Base-by-base conservation (phyloP, 1,140 invertebrate genomes). In the Euglossa dilemma region DNA sequence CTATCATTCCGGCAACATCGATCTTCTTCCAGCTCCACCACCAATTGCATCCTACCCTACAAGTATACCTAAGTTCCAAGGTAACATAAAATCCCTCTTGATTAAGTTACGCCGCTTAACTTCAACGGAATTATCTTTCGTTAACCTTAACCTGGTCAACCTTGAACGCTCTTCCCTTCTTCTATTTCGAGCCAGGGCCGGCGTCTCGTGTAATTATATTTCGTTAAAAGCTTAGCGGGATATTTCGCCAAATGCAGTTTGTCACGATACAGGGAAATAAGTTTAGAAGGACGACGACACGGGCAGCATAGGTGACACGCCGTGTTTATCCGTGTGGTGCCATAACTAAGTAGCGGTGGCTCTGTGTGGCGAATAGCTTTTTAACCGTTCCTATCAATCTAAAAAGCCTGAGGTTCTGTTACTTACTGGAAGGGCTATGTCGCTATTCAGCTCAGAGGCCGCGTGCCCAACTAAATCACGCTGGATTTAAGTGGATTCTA, bases 401-500 rank as follows among this genome's bases (percentile, higher is more conserved):
- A 71, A 87, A 85, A 88, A 82, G 73, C 80, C 28, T 57, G 85
- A 75, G 80, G 85, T 76, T 61, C 69, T 75, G 67, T 87, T 88
- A 87, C 82, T 87, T 85, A 87, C 83, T 76, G 76, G 75, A 43
- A 75, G 14, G 85, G 64, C 47, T 69, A 72, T 43, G 86, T 59
- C 45, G 81, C 52, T 74, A 86, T 83, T 71, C 74, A 63, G 57
- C n/a, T 36, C 52, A 57, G 69, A 69, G 73, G 76, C 69, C 72
- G 77, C 57, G 80, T 85, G 82, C 85, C 71, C 87, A 81, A 88
- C 75, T 89, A 89, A 89, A 89, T 89, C 85, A 89, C 82, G 54
- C 74, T 81, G 88, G 88, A 89, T 87, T 89, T 89, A 89, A 89
- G 87, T 89, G 88, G 87, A 89, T 89, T 84, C 85, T 89, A 82